Evolutionary conservation across 2,888 invertebrate species (phyloP).

Genomic region (Habroteleia sp.): DNA sequence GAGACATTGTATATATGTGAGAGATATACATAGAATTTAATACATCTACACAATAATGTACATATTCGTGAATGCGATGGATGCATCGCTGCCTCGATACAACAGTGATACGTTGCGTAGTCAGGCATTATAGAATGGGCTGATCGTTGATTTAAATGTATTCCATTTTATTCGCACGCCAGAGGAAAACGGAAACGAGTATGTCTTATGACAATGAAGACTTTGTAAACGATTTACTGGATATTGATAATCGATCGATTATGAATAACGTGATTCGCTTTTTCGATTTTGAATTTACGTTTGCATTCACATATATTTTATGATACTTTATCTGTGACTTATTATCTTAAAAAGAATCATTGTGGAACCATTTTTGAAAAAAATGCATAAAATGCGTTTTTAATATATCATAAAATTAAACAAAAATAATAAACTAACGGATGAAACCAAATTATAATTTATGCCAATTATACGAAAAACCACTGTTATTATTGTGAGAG

Average conservation of each 20-base stretch:
- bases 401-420: no score
- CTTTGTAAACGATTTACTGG: conserved; percentile 20
- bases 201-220: conserved; percentile 53
- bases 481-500: no score
- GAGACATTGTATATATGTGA: conserved; percentile 23
- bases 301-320: conserved; percentile 4
- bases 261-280: conserved; percentile 9
- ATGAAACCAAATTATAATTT: no score
- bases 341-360: no score
- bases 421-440: no score
- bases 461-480: no score
- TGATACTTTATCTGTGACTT: no score
- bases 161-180: conserved; percentile 76
- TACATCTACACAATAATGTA: conserved; percentile 44
- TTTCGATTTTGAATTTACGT: conserved; percentile 4
- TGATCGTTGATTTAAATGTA: conserved; percentile 75
- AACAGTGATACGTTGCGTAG: conserved; percentile 70
- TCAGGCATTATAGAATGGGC: conserved; percentile 38
- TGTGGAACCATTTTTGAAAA: no score
- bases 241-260: conserved; percentile 25
- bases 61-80: conserved; percentile 66
- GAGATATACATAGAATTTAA: conserved; percentile 19
- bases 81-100: conserved; percentile 75
- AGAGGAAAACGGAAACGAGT: conserved; percentile 60
- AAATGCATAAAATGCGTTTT: no score